These are phyloP conservation scores for Paramormyrops kingsleyae DNA, from an alignment of 2,113 vertebrate genomes.

Conservation along the genomic window DNA sequence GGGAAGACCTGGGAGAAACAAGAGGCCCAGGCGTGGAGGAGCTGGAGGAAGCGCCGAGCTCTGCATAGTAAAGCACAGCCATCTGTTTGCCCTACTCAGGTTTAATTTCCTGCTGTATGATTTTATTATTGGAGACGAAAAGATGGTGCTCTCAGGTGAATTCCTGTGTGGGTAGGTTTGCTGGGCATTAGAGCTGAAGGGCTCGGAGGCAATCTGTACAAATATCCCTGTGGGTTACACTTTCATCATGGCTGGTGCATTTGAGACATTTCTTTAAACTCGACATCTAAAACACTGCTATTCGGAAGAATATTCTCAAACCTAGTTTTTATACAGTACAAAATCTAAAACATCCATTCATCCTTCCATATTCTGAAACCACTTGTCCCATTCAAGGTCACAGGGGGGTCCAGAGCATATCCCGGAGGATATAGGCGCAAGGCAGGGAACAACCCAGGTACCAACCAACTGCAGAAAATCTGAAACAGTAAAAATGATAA, in stretches of 20 bases:
- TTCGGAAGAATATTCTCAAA: not conserved
- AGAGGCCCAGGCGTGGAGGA: constrained; percentile 42
- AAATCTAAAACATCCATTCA: not conserved
- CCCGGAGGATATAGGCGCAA: too few species aligned
- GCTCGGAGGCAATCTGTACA: not conserved
- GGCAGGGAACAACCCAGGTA: too few species aligned
- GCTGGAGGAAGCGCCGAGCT: constrained; percentile 46
- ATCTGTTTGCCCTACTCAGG: constrained; percentile 45
- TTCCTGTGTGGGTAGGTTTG: not conserved
- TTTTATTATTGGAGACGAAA: constrained; percentile 16
- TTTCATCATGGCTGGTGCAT: not conserved
- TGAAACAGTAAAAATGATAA: not conserved
- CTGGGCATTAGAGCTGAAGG: not conserved
- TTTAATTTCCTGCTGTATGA: constrained; percentile 15
- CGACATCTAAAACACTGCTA: not conserved
- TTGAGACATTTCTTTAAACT: not conserved
- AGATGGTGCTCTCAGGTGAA: not conserved
- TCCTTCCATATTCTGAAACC: too few species aligned
- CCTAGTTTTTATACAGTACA: not conserved
- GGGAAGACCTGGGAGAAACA: constrained; percentile 56
- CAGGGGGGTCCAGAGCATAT: too few species aligned
- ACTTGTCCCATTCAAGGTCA: too few species aligned
- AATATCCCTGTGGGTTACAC: not conserved
- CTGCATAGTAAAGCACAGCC: constrained; percentile 51
- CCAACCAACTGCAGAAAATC: not conserved